A percentile compares a stretch with the other conserved stretches of the same genome.
These are phyloP conservation scores for Athene cunicularia DNA, from an alignment of 2,113 vertebrate species.

Conservation along the genomic window DNA sequence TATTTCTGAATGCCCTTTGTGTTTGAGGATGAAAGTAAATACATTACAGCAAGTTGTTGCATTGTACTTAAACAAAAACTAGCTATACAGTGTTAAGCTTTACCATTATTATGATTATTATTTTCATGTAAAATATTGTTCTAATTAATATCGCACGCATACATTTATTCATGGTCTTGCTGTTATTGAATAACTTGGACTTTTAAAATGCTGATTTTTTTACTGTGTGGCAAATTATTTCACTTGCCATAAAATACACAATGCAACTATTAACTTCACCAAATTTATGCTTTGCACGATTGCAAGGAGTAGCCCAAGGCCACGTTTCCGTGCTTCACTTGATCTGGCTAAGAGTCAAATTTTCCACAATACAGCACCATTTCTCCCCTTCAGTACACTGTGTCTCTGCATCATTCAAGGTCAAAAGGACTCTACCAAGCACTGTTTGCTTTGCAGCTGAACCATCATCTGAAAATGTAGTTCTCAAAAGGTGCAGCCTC, in stretches of 20 bases:
- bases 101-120: not conserved
- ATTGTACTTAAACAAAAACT: not conserved
- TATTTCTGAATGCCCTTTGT: not conserved
- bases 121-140: not conserved
- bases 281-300: not conserved
- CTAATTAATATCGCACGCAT: not conserved
- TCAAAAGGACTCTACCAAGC: not conserved
- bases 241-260: not conserved
- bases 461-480: not conserved
- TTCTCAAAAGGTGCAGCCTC: not conserved
- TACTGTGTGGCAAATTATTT: not conserved
- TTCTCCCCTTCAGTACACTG: not conserved
- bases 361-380: not conserved
- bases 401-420: not conserved
- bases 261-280: not conserved
- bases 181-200: not conserved
- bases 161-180: not conserved
- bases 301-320: constrained; percentile 22
- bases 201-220: not conserved
- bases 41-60: not conserved
- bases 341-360: not conserved
- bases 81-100: not conserved
- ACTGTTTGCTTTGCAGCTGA: not conserved
- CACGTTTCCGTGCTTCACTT: not conserved
- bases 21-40: not conserved